Evolutionary conservation across 2,888 invertebrate genomes (phyloP), one percentile per base, ranked within the genome.

Genomic region (Cryptus armator): DNA sequence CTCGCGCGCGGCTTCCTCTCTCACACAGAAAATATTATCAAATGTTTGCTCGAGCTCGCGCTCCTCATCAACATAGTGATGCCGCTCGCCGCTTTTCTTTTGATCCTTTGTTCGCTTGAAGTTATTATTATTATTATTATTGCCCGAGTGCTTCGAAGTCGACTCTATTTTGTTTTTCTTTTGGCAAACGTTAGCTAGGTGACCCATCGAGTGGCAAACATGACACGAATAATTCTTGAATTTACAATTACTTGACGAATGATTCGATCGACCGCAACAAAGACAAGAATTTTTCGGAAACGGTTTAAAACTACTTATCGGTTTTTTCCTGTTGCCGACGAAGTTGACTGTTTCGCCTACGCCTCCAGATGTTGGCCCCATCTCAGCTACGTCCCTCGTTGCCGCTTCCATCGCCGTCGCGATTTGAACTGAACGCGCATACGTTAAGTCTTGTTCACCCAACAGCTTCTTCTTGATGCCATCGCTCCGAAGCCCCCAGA

Each of bases 381-480:
- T 85, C 19, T 67, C 62, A 1, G 62, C 79, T 2, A 46, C 66
- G 59, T 84, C 84, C 14, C 62, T 59, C 0, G n/a, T 53, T 37
- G 83, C 85, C 2, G 77, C 7, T 29, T 86, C 81, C 37, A 85
- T 12, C 2, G 75, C 37, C 2, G 51, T 29, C n/a, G 86, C 86
- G 12, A 84, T 51, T 12, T 84, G 82, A 3, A 83, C 32, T 2
- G 85, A 80, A 64, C 74, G 70, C 16, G 24, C 37, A 43, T 75
- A 87, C 1, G 84, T 68, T 10, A 85, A 12, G 7, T 80, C 71
- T 74, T 10, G 84, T 48, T 87, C 84, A 0, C 77, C 79, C 24
- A 86, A 76, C 16, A 86, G 46, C 2, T 68, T 83, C 48, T 83
- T 83, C 46, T 80, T 85, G 6, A 81, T 86, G 0, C 72, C 46